Evolutionary conservation across 92 coral and sea anemone genomes (phyloP), one percentile per base, ranked within the genome.

Genomic region (Desmophyllum pertusum): DNA sequence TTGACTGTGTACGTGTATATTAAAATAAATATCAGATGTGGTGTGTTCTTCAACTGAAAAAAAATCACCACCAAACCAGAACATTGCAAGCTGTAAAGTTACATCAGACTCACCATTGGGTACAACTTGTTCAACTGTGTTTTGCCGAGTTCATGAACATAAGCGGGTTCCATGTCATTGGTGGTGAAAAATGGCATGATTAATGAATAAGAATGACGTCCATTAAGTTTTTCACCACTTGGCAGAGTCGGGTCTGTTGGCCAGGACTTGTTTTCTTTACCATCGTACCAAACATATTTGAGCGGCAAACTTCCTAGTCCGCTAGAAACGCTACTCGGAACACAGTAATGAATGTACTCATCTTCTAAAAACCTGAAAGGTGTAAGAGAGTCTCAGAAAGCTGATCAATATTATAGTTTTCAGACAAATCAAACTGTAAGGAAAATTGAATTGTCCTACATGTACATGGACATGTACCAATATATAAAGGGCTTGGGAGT

Each of bases 151-250:
- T 91, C 53, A 84, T 93, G 86, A 23, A 93, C 93, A 21, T 86
- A 55, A 25, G 30, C 70, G 1, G 97, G 87, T 2, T 84, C 68
- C 85, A 83, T 77, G 18, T 83, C 40, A 59, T 88, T 93, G 30
- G 96, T 93, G 31, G 96, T 93, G 65, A 93, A 93, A 66, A 88
- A 93, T 6, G 96, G 89, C 90, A 93, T 59, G 36, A 87, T 88
- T 46, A 57, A 18, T 25, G 76, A 88, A 57, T 93, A 93, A 1
- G 93, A 41, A 40, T 86, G 53, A 55, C 55, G 85, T n/a, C 94
- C 94, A 79, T 85, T 79, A 45, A 88, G 86, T 29, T 67, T 50
- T 81, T 90, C 93, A 13, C 90, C 89, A 64, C 29, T 73, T 33
- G 94, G 92, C 69, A 93, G 80, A 11, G 86, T 85, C 63, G 89